A percentile compares a stretch with the other conserved stretches of the same genome.
phyloP scores from a whole-genome alignment of 2,113 vertebrate species.

The Desmodus rotundus region DNA sequence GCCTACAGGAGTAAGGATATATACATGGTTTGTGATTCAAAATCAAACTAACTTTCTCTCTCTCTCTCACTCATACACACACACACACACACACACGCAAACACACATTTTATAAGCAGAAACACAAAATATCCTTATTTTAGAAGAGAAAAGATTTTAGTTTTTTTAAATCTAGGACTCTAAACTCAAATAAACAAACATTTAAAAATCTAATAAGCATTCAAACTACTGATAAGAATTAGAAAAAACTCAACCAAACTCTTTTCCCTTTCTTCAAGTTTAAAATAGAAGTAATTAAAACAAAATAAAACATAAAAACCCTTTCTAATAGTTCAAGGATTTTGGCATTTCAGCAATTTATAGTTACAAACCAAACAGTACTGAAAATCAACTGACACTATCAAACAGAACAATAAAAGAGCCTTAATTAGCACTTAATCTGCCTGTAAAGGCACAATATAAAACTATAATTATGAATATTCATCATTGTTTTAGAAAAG shows the following conservation, averaged over 20 bases:
- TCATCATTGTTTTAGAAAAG: not conserved
- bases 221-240: not conserved
- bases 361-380: slow-evolving; percentile 11
- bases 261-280: slow-evolving; percentile 29
- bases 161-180: not conserved
- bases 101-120: not conserved
- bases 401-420: not conserved
- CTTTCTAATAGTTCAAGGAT: not conserved
- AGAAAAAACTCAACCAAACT: not conserved
- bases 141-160: not conserved
- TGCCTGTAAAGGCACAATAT: not conserved
- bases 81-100: too few species aligned
- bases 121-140: not conserved
- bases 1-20: not conserved
- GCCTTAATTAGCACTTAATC: not conserved
- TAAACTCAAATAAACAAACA: not conserved
- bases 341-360: slow-evolving; percentile 4
- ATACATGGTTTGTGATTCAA: not conserved
- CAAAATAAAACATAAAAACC: not conserved
- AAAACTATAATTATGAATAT: not conserved
- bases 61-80: not conserved
- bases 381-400: slow-evolving; percentile 9
- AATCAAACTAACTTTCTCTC: not conserved
- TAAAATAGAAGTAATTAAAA: slow-evolving; percentile 21
- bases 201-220: not conserved